Conservation (phyloP, 1,140 invertebrate genomes). For the Drosophila nigrodunni region DNA sequence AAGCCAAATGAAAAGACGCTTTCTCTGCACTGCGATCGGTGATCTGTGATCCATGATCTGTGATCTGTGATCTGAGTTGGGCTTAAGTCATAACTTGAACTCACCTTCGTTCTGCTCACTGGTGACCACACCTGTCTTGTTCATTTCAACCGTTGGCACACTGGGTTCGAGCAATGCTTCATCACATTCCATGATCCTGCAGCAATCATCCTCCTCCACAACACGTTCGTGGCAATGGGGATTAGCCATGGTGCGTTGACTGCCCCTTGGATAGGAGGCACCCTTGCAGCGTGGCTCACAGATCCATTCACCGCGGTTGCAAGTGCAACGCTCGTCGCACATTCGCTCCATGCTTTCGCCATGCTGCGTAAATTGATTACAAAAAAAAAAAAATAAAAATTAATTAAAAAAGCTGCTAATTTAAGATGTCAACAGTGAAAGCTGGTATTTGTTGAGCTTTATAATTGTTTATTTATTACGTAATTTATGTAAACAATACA, state of each 20-base stretch:
- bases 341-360: constrained; percentile 88
- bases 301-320: constrained; percentile 87
- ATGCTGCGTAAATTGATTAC: constrained; percentile 71
- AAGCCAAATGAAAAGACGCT: constrained; percentile 30
- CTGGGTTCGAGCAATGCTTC: constrained; percentile 63
- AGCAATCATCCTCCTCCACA: constrained; percentile 90
- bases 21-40: background rate
- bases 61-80: background rate
- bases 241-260: constrained; percentile 87
- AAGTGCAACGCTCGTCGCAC: constrained; percentile 90
- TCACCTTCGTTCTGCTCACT: constrained; percentile 58
- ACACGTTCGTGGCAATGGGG: constrained; percentile 89
- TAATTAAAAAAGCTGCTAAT: constrained; percentile 17
- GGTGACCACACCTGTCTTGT: constrained; percentile 9
- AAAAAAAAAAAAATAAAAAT: constrained; percentile 5
- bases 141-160: constrained; percentile 38
- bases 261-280: constrained; percentile 87
- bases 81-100: constrained; percentile 16
- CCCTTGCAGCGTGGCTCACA: constrained; percentile 89
- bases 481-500: too few species aligned
- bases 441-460: too few species aligned
- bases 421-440: too few species aligned
- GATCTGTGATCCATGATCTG: too few species aligned
- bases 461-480: too few species aligned
- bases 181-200: constrained; percentile 88